Evolutionary conservation across 2,888 invertebrate species (phyloP).

Genomic region (Ophonus ardosiacus): DNA sequence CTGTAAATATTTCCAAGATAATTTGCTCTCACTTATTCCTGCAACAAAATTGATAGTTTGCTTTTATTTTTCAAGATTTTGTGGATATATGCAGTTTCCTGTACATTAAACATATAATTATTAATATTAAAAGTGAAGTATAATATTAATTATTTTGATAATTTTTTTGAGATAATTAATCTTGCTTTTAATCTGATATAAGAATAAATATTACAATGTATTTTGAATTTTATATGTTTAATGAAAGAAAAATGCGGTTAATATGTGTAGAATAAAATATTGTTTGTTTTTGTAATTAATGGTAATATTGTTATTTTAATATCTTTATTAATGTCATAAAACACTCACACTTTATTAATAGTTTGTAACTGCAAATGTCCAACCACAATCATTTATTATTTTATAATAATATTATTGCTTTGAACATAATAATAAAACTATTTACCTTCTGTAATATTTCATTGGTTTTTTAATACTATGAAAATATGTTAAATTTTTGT

Average conservation of each 20-base stretch:
- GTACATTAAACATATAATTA: constrained; percentile 22
- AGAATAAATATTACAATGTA: not conserved
- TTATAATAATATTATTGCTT: not conserved
- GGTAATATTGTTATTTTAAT: constrained; percentile 30
- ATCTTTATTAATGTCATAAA: constrained; percentile 7
- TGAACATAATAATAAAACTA: not conserved
- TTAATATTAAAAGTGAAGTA: constrained; percentile 14
- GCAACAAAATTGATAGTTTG: constrained; percentile 30
- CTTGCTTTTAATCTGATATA: constrained; percentile 18
- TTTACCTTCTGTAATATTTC: not conserved
- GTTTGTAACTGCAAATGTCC: not conserved
- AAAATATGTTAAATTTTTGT: too few species aligned
- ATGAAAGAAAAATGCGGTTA: not conserved
- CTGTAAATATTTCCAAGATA: constrained; percentile 47
- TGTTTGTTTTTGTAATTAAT: constrained; percentile 33
- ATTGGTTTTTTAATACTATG: too few species aligned
- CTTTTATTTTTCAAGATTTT: constrained; percentile 11
- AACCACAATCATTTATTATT: not conserved
- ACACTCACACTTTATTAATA: not conserved
- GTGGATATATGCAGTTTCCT: constrained; percentile 23
- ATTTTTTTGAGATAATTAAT: constrained; percentile 14
- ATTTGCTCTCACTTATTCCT: constrained; percentile 11
- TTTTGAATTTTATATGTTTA: constrained; percentile 2
- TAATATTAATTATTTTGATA: constrained; percentile 23
- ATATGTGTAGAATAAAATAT: not conserved